Evolutionary conservation across 2,888 invertebrate species (phyloP).

Genomic region (Rutpela maculata): DNA sequence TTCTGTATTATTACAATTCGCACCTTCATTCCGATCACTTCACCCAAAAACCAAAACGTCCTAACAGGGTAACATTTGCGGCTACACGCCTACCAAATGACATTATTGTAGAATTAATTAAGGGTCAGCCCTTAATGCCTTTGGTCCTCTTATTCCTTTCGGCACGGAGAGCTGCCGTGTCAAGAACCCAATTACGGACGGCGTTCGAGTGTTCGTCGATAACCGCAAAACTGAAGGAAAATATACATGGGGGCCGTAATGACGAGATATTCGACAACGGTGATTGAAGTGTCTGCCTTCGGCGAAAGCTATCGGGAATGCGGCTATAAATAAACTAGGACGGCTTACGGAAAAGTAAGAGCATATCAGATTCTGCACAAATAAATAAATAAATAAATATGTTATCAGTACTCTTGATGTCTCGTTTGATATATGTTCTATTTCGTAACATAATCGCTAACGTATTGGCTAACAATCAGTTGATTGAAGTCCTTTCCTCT

Average conservation of each 20-base stretch:
- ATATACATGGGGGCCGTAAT: not conserved
- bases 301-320: not conserved
- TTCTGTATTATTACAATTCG: too few relatives aligned
- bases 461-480: too few relatives aligned
- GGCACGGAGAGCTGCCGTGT: not conserved
- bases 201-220: conserved; percentile 1
- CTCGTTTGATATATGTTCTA: too few relatives aligned
- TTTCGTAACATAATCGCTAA: too few relatives aligned
- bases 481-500: too few relatives aligned
- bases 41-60: not conserved
- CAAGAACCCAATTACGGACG: not conserved
- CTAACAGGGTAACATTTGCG: not conserved
- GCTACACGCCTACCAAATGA: not conserved
- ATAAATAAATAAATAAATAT: too few relatives aligned
- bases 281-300: not conserved
- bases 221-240: conserved; percentile 3
- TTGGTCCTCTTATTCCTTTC: not conserved
- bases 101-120: conserved; percentile 1
- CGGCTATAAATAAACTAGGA: not conserved
- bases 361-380: too few relatives aligned
- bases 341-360: not conserved
- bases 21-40: too few relatives aligned
- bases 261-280: not conserved
- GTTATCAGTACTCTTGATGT: too few relatives aligned
- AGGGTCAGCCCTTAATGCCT: not conserved